phyloP scores from a whole-genome alignment of 2,797 vertebrate genomes.

The Mareca penelope region DNA sequence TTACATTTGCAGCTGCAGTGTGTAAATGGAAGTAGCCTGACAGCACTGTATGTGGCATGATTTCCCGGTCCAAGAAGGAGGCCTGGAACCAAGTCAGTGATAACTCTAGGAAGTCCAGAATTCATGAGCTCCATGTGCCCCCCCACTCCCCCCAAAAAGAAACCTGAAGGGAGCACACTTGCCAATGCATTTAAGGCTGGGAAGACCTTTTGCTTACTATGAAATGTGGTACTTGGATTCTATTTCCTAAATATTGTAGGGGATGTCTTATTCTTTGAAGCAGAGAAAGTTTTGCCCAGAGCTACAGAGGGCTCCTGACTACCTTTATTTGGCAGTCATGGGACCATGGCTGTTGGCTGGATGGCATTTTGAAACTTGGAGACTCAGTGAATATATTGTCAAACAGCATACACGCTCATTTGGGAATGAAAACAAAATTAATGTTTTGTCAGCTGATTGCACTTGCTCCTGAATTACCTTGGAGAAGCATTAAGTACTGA shows the following conservation, averaged over 20 bases:
- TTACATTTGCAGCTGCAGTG: not conserved
- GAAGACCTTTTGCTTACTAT: not conserved
- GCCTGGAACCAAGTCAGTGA: not conserved
- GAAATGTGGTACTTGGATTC: not conserved
- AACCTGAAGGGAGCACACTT: not conserved
- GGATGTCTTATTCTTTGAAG: not conserved
- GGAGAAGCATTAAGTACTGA: not conserved
- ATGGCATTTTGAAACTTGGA: not conserved
- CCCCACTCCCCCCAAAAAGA: accelerated
- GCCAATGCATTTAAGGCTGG: not conserved
- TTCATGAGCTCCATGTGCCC: not conserved
- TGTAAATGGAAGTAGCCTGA: not conserved
- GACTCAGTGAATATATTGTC: not conserved
- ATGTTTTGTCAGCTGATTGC: not conserved
- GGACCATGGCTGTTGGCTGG: not conserved
- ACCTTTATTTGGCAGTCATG: not conserved
- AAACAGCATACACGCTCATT: not conserved
- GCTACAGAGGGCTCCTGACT: not conserved
- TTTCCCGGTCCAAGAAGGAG: not conserved
- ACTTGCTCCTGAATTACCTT: not conserved
- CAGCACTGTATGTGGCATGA: not conserved
- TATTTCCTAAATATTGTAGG: not conserved
- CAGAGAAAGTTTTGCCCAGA: not conserved
- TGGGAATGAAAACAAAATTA: not conserved
- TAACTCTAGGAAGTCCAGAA: not conserved